A percentile compares a stretch with the other conserved stretches of the same genome.
phyloP scores from a whole-genome alignment of 2,113 vertebrate genomes.

The Melozone crissalis region DNA sequence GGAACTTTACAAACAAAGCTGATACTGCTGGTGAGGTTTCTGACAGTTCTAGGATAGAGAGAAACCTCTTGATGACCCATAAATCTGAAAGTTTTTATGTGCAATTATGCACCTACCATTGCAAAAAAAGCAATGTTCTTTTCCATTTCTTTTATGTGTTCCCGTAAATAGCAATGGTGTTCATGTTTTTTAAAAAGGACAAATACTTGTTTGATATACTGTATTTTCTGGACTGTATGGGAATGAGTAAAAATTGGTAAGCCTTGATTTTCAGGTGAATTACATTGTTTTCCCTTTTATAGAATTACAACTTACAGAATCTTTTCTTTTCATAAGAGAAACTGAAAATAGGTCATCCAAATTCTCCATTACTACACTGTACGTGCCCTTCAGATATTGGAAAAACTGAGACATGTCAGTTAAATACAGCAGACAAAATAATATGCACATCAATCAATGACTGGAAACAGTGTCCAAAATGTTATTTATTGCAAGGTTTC shows the following conservation, averaged over 20 bases:
- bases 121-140: background rate
- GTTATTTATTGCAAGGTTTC: conserved; percentile 72
- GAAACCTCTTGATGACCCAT: background rate
- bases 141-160: conserved; percentile 10
- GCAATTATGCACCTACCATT: background rate
- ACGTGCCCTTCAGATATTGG: background rate
- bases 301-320: conserved; percentile 1
- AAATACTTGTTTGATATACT: conserved; percentile 9
- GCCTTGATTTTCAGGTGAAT: conserved; percentile 38
- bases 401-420: conserved; percentile 4
- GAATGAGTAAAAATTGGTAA: conserved; percentile 7
- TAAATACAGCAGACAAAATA: conserved; percentile 69
- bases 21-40: background rate
- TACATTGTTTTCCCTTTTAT: background rate
- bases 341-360: conserved; percentile 56
- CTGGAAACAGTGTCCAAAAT: conserved; percentile 60
- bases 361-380: conserved; percentile 31
- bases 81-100: background rate
- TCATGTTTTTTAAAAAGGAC: fast-evolving
- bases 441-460: conserved; percentile 60
- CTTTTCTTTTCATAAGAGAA: conserved; percentile 31
- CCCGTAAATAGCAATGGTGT: background rate
- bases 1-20: background rate
- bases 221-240: background rate
- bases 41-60: background rate